Evolutionary conservation across 37 sponge, comb jelly and placozoan genomes (phyloP).

Genomic region (Theonella swinhoei): DNA sequence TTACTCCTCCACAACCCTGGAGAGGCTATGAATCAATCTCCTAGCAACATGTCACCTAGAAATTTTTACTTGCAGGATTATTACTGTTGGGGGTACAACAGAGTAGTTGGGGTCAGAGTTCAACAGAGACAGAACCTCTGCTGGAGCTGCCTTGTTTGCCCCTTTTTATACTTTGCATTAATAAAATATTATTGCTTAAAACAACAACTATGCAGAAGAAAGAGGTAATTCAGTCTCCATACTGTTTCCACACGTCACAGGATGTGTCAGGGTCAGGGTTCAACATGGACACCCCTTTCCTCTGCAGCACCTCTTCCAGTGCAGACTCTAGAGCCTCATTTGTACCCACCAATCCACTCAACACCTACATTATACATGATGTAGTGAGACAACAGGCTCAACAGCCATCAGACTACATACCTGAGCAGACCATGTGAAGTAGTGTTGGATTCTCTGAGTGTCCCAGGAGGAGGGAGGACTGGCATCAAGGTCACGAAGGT

Average conservation of each 20-base stretch:
- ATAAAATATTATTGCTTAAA: too few relatives aligned
- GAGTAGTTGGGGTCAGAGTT: too few relatives aligned
- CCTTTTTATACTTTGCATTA: too few relatives aligned
- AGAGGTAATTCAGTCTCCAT: neutral
- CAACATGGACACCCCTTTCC: conserved; percentile 37
- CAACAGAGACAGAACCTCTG: too few relatives aligned
- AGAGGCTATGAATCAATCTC: conserved; percentile 14
- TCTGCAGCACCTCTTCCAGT: conserved; percentile 56
- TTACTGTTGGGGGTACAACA: too few relatives aligned
- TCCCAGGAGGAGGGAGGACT: conserved; percentile 84
- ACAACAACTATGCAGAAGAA: too few relatives aligned
- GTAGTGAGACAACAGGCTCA: neutral
- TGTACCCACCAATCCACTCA: conserved; percentile 79
- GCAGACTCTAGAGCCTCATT: conserved; percentile 71
- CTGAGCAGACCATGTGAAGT: conserved; percentile 85
- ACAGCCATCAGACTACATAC: conserved; percentile 11
- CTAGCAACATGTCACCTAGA: neutral
- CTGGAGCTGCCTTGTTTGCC: too few relatives aligned
- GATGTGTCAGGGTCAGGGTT: neutral
- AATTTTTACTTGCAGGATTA: neutral
- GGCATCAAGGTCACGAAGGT: conserved; percentile 82
- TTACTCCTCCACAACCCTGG: conserved; percentile 61
- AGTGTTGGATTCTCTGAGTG: conserved; percentile 83
- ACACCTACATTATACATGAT: conserved; percentile 34
- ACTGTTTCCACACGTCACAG: neutral